A percentile compares a stretch with the other conserved stretches of the same genome.
Conservation (phyloP, 2,113 vertebrate species). For the Rafetus swinhoei region DNA sequence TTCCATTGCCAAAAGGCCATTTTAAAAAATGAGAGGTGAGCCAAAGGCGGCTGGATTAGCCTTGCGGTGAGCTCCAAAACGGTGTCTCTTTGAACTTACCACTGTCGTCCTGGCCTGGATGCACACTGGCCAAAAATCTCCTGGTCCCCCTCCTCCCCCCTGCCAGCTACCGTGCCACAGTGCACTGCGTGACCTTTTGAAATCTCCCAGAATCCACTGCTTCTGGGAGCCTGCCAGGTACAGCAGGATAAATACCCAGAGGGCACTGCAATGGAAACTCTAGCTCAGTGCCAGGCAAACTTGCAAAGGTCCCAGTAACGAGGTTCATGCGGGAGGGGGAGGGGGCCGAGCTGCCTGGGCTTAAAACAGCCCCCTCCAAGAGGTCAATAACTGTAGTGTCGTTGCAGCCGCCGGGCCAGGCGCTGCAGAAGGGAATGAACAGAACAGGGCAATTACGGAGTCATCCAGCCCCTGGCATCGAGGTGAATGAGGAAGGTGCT, state of each 20-base stretch:
- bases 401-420: neutral
- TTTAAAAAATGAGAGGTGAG: neutral
- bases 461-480: neutral
- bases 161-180: neutral
- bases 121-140: neutral
- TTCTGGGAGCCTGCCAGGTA: neutral
- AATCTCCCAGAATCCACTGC: neutral
- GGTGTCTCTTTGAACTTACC: neutral
- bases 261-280: neutral
- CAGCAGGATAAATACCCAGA: neutral
- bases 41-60: neutral
- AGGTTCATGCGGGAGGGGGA: no score
- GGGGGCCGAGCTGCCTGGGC: neutral
- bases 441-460: neutral
- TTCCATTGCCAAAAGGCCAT: neutral
- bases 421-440: neutral
- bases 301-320: neutral
- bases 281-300: neutral
- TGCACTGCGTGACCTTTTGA: rapidly evolving
- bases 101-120: neutral
- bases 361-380: neutral
- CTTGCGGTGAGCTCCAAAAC: neutral
- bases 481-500: neutral
- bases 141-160: neutral
- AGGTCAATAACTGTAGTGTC: neutral